Evolutionary conservation across 2,113 vertebrate species (phyloP).

Genomic region (Montifringilla adamsi): DNA sequence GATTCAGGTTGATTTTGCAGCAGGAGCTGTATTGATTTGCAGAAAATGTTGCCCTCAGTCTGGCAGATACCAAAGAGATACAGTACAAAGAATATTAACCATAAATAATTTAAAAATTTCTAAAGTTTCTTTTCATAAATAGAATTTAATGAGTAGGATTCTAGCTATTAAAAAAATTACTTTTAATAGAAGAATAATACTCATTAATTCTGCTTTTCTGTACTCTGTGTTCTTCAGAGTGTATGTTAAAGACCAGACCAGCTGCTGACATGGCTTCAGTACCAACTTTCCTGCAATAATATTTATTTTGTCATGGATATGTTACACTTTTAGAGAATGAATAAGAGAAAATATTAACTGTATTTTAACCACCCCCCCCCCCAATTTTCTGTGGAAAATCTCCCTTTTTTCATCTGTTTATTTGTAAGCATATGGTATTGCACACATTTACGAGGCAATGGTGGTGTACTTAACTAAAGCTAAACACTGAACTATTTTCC

Average conservation of each 20-base stretch:
- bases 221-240: not conserved
- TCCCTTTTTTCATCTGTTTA: not conserved
- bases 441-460: not conserved
- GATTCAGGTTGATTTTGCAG: not conserved
- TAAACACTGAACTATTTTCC: not conserved
- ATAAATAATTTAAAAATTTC: not conserved
- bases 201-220: not conserved
- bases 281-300: not conserved
- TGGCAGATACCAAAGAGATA: not conserved
- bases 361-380: accelerated
- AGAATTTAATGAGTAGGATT: not conserved
- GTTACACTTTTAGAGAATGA: not conserved
- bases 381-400: not conserved
- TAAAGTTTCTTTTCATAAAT: not conserved
- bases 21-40: not conserved
- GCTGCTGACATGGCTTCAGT: not conserved
- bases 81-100: not conserved
- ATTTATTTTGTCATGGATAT: not conserved
- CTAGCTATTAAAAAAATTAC: not conserved
- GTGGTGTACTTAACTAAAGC: not conserved
- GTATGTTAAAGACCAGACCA: not conserved
- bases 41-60: not conserved
- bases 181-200: not conserved
- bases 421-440: not conserved
- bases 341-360: not conserved